Evolutionary conservation across 2,797 vertebrate species (phyloP).

Genomic region (Microcaecilia unicolor): DNA sequence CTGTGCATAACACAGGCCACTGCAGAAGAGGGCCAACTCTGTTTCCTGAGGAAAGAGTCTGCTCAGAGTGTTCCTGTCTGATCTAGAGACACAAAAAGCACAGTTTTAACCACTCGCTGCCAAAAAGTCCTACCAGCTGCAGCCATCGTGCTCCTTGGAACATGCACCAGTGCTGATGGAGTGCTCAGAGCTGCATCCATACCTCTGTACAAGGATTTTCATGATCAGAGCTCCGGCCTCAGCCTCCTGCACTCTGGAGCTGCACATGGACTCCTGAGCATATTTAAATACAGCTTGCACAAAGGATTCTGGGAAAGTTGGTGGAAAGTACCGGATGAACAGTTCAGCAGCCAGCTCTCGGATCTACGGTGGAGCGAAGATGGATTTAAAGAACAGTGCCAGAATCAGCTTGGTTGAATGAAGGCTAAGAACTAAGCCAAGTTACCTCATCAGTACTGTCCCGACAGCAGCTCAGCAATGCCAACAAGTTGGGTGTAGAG

Average conservation of each 20-base stretch:
- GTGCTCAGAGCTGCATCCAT: too few relatives aligned
- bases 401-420: too few relatives aligned
- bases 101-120: not conserved
- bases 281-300: conserved; percentile 41
- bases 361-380: conserved; percentile 50
- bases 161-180: too few relatives aligned
- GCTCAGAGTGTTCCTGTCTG: conserved; percentile 16
- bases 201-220: conserved; percentile 75
- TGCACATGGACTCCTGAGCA: conserved; percentile 52
- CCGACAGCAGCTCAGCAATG: conserved; percentile 71
- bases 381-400: too few relatives aligned
- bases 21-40: not conserved
- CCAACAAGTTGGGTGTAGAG: conserved; percentile 55
- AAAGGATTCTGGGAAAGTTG: conserved; percentile 40
- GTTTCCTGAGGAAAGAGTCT: not conserved
- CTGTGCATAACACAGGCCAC: conserved; percentile 34
- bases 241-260: conserved; percentile 74
- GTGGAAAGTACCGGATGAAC: conserved; percentile 63
- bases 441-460: conserved; percentile 82
- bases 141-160: not conserved
- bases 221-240: conserved; percentile 73
- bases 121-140: accelerated
- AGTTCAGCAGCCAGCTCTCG: conserved; percentile 71
- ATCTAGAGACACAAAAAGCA: conserved; percentile 6
- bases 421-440: not conserved